A percentile compares a stretch with the other conserved stretches of the same genome.
Evolutionary conservation across 2,888 invertebrate species (phyloP).

Genomic region (Caenorhabditis virilis): DNA sequence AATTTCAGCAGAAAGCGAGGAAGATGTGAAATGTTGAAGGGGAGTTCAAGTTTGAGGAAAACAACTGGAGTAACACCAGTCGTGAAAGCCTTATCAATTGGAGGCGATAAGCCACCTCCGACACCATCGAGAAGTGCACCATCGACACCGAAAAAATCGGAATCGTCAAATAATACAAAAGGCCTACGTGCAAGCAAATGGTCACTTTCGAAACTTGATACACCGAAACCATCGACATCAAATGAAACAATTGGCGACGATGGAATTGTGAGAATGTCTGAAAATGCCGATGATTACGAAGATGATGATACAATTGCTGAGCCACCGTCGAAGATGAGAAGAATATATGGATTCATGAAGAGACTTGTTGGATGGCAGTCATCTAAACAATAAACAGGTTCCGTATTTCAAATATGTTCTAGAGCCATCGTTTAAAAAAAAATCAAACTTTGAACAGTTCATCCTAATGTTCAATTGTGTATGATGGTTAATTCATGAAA

Average conservation of each 20-base stretch:
- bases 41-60: not conserved
- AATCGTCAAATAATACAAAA: not conserved
- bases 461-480: no score
- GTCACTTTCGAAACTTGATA: slow-evolving; percentile 40
- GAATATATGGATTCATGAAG: slow-evolving; percentile 38
- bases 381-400: not conserved
- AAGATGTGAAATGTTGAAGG: not conserved
- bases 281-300: slow-evolving; percentile 26
- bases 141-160: slow-evolving; percentile 13
- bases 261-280: slow-evolving; percentile 18
- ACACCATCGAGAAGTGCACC: slow-evolving; percentile 27
- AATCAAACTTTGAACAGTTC: no score
- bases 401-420: not conserved
- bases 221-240: slow-evolving; percentile 2
- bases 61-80: slow-evolving; percentile 23
- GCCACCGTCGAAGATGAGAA: slow-evolving; percentile 45
- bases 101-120: not conserved
- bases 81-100: slow-evolving; percentile 4
- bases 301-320: slow-evolving; percentile 18
- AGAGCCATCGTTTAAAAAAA: no score
- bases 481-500: no score
- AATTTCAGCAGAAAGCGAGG: slow-evolving; percentile 2
- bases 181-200: slow-evolving; percentile 16
- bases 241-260: not conserved
- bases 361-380: slow-evolving; percentile 25